phyloP scores from a whole-genome alignment of 1,140 invertebrate species.

The Idris sp. region DNA sequence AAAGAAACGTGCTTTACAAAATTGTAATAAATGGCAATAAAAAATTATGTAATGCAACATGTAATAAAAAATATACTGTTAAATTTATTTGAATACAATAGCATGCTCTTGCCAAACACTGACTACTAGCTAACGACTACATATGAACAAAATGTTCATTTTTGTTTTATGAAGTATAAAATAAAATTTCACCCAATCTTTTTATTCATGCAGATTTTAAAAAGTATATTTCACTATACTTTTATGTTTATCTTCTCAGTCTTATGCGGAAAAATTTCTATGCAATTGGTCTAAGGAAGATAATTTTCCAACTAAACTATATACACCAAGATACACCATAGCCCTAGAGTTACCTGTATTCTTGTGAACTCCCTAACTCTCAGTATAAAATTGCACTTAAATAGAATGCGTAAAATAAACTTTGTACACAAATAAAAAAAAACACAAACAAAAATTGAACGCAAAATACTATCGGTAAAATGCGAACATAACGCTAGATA shows the following conservation, averaged over 20 bases:
- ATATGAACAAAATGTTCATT: background rate
- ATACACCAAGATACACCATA: constrained; percentile 27
- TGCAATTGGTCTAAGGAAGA: constrained; percentile 15
- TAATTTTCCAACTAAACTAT: constrained; percentile 20
- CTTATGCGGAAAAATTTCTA: constrained; percentile 35
- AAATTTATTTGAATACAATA: constrained; percentile 9
- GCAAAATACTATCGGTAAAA: constrained; percentile 49
- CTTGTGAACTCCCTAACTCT: constrained; percentile 20
- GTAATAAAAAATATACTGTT: constrained; percentile 4
- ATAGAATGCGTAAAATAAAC: constrained; percentile 41
- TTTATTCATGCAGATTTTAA: constrained; percentile 26
- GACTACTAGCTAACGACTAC: constrained; percentile 3
- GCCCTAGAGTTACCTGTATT: constrained; percentile 31
- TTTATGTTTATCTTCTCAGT: constrained; percentile 42
- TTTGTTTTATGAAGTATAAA: background rate
- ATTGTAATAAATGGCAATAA: constrained; percentile 6
- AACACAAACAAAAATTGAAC: constrained; percentile 44
- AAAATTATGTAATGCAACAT: background rate
- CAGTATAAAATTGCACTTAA: constrained; percentile 18
- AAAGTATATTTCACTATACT: constrained; percentile 14
- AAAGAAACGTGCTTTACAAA: constrained; percentile 2
- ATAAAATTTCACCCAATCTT: constrained; percentile 5
- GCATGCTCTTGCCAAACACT: constrained; percentile 20
- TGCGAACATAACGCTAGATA: constrained; percentile 45
- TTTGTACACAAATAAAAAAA: constrained; percentile 38